phyloP scores from a whole-genome alignment of 2,888 invertebrate genomes.

The Agonum fuliginosum region DNA sequence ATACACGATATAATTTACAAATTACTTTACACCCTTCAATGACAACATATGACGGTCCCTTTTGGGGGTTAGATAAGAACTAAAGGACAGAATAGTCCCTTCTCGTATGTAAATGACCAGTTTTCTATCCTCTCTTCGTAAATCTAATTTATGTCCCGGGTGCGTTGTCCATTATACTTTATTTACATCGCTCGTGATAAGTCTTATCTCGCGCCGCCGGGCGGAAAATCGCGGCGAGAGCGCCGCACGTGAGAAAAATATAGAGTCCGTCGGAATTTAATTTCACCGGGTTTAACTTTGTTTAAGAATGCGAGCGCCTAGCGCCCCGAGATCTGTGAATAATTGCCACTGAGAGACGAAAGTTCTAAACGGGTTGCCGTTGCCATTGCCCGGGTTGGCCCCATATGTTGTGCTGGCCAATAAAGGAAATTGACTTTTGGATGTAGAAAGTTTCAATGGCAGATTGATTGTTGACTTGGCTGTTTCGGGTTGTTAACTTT shows the following conservation, averaged over 20 bases:
- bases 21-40: conserved; percentile 29
- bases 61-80: not conserved
- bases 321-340: not conserved
- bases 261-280: conserved; percentile 48
- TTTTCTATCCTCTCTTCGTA: conserved; percentile 1
- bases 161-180: conserved; percentile 54
- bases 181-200: conserved; percentile 53
- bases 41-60: not conserved
- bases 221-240: conserved; percentile 44
- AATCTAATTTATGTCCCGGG: conserved; percentile 53
- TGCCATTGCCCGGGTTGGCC: too few species aligned
- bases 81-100: conserved; percentile 27
- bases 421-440: conserved; percentile 42
- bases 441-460: conserved; percentile 7
- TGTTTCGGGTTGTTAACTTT: too few species aligned
- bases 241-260: conserved; percentile 53
- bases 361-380: conserved; percentile 44
- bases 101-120: conserved; percentile 41
- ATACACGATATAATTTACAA: conserved; percentile 40
- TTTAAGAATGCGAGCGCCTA: conserved; percentile 38
- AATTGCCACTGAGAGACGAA: conserved; percentile 13
- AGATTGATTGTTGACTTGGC: conserved; percentile 30
- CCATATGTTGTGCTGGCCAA: conserved; percentile 35
- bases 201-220: conserved; percentile 40
- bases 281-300: conserved; percentile 47